Evolutionary conservation across 2,797 vertebrate genomes (phyloP), one percentile per base, ranked within the genome.

Genomic region (Telmatherina bonti): DNA sequence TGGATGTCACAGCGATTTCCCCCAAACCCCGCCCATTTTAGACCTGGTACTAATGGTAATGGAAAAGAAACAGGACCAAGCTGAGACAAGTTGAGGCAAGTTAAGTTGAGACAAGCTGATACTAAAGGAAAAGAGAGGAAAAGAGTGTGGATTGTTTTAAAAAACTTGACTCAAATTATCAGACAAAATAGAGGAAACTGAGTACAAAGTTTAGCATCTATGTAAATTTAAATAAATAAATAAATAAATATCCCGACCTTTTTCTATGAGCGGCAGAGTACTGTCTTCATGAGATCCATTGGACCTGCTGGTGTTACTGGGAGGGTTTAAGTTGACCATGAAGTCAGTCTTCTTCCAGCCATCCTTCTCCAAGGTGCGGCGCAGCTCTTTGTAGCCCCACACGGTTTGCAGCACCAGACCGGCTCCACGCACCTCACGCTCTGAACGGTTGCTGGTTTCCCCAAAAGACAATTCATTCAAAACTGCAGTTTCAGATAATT

Each of bases 281-380:
- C 96, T 97, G 81, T 98, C 97, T 86, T 99, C 97, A n/a, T 96
- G 97, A 65, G 90, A 90, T 0, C 96, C 96, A 26, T 96, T 97
- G 72, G 94, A 84, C 61, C 94, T 94, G 72, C 94, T 94, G 81
- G 74, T 94, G 86, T 90, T 93, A 72, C 87, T 93, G 4, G 93
- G 78, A 11, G 92, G 95, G 86, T 93, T 95, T 47, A 96, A 81
- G 87, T 95, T 96, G 83, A 98, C 96, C 95, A 97, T 89, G 84
- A 99, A 99, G 89, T 99, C 97, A 0, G 95, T 96, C 88, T 98
- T 99, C 91, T 98, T 99, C 97, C 97, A 99, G 38, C 97, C 97
- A 27, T 99, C 97, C 76, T 99, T 99, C 81, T 99, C 96, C 66
- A 99, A 90, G 7, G 96, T 96, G 68, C 96, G 96, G 67, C 97